A percentile compares a stretch with the other conserved stretches of the same genome.
phyloP scores from a whole-genome alignment of 2,888 invertebrate species.

The Drosophila rubida region DNA sequence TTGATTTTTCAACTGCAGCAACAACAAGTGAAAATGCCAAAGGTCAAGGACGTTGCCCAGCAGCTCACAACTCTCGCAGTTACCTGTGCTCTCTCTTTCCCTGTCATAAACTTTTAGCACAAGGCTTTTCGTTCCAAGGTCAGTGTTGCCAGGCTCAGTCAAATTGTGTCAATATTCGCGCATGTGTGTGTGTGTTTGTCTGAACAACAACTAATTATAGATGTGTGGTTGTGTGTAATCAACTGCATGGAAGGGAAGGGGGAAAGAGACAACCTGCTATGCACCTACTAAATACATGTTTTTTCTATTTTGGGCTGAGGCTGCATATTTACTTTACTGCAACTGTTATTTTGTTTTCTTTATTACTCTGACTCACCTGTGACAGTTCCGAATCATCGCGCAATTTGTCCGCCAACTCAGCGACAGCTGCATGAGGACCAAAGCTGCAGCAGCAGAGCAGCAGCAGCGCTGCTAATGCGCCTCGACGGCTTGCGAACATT shows the following conservation, averaged over 20 bases:
- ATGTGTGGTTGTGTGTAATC: slow-evolving; percentile 24
- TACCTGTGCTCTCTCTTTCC: slow-evolving; percentile 55
- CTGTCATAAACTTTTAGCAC: slow-evolving; percentile 28
- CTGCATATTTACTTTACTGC: slow-evolving; percentile 31
- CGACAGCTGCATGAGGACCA: slow-evolving; percentile 54
- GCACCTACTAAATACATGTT: slow-evolving; percentile 42
- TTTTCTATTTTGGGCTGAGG: slow-evolving; percentile 31
- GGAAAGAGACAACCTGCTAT: slow-evolving; percentile 40
- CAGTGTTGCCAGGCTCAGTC: slow-evolving; percentile 38
- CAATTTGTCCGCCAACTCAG: slow-evolving; percentile 87
- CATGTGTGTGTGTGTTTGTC: slow-evolving; percentile 9
- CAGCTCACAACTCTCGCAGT: slow-evolving; percentile 24
- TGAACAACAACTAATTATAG: slow-evolving; percentile 20
- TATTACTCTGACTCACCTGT: slow-evolving; percentile 86
- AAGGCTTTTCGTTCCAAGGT: slow-evolving; percentile 75
- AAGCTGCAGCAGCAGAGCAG: slow-evolving; percentile 46
- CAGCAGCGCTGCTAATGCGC: slow-evolving; percentile 59
- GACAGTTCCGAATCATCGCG: slow-evolving; percentile 88
- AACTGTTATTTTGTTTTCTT: slow-evolving; percentile 1
- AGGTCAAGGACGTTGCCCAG: slow-evolving; percentile 70
- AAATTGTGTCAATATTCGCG: slow-evolving; percentile 33
- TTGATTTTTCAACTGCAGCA: slow-evolving; percentile 64
- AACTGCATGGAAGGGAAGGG: slow-evolving; percentile 24
- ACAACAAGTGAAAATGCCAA: slow-evolving; percentile 71
- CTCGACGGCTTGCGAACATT: slow-evolving; percentile 49